These are phyloP conservation scores for Orchestia grillus DNA, from an alignment of 1,140 invertebrate genomes.

Conservation along the genomic window DNA sequence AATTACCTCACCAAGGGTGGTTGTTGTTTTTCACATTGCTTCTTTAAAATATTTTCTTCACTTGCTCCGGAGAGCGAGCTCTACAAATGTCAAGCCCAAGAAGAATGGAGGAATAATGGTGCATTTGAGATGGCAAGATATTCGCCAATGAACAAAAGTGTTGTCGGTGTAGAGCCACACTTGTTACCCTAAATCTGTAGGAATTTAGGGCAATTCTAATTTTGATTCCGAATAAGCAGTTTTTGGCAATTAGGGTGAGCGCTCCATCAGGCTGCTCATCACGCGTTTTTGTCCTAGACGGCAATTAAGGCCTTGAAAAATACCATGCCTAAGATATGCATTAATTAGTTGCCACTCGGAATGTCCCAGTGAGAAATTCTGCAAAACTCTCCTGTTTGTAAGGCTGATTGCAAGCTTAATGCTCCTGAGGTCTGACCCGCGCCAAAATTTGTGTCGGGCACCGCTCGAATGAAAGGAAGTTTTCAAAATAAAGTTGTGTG, in stretches of 20 bases:
- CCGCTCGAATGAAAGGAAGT: neutral
- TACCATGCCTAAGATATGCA: slow-evolving; percentile 50
- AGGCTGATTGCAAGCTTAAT: slow-evolving; percentile 4
- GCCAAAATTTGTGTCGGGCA: neutral
- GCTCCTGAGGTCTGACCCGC: neutral
- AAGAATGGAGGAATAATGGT: neutral
- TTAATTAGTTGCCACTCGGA: slow-evolving; percentile 31
- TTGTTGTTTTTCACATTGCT: too few species aligned
- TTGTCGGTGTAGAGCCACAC: neutral
- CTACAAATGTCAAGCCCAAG: neutral
- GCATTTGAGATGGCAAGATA: neutral
- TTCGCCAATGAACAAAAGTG: neutral
- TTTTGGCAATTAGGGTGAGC: slow-evolving; percentile 1
- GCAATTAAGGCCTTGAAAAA: slow-evolving; percentile 39
- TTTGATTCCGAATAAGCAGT: neutral
- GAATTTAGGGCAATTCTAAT: neutral
- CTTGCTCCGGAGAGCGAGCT: neutral
- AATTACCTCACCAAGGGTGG: neutral
- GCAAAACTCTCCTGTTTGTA: slow-evolving; percentile 20
- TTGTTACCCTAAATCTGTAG: neutral
- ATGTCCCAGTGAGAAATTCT: neutral
- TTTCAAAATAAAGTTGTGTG: neutral
- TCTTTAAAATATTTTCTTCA: neutral
- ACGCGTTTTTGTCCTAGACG: slow-evolving; percentile 28
- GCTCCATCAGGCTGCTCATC: slow-evolving; percentile 28